Percentiles rank a stretch among this genome's conserved stretches.
Evolutionary conservation across 1,140 invertebrate genomes (phyloP).

Genomic region (Plectrocnemia conspersa): DNA sequence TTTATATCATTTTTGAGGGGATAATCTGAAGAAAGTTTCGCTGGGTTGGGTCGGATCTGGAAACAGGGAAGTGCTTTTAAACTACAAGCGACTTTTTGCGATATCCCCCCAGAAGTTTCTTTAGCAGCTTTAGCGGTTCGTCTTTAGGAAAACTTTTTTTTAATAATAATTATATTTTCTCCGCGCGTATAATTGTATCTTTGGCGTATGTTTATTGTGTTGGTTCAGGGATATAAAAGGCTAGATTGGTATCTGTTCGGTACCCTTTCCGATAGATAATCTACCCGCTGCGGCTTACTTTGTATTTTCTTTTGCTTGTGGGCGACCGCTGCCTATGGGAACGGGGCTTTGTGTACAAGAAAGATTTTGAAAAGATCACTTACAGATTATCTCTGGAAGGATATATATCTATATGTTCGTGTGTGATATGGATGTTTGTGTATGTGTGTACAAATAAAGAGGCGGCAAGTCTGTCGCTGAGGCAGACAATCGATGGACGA

Average conservation of each 20-base stretch:
- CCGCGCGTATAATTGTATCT: too few species aligned
- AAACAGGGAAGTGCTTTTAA: conserved; percentile 24
- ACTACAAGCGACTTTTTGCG: conserved; percentile 22
- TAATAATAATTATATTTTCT: too few species aligned
- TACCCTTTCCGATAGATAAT: conserved; percentile 22
- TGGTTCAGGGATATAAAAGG: conserved; percentile 10
- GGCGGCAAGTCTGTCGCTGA: conserved; percentile 6
- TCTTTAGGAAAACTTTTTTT: too few species aligned
- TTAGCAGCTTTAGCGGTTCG: background rate
- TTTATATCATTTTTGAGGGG: conserved; percentile 18
- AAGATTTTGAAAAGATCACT: conserved; percentile 22
- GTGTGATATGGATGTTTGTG: background rate
- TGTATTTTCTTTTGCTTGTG: conserved; percentile 4
- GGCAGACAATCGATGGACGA: conserved; percentile 3
- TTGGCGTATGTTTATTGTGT: too few species aligned
- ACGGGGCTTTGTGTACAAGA: conserved; percentile 2
- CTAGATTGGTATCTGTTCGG: conserved; percentile 12
- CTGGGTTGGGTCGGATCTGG: background rate
- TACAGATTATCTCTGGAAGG: conserved; percentile 26
- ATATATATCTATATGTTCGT: conserved; percentile 5
- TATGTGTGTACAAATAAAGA: conserved; percentile 6
- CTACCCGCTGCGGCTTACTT: conserved; percentile 18
- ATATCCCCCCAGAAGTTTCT: conserved; percentile 1
- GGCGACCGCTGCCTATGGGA: background rate
- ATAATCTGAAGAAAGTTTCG: conserved; percentile 19